Evolutionary conservation across 2,888 invertebrate genomes (phyloP).

Genomic region (Cerastoderma edule): DNA sequence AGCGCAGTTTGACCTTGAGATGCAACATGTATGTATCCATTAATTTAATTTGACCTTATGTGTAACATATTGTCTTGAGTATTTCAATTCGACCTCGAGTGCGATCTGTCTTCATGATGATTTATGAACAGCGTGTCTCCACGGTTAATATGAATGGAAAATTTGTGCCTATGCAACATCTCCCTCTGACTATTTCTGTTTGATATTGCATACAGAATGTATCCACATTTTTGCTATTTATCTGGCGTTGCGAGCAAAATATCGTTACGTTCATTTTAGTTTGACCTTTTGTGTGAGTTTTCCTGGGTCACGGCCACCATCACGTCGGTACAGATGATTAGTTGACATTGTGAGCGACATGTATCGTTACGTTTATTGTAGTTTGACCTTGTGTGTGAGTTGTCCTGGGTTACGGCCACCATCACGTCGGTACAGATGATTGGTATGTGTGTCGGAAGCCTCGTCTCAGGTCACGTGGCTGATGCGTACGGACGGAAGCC

Average conservation of each 20-base stretch:
- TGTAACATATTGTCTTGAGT: no score
- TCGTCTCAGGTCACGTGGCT: constrained; percentile 52
- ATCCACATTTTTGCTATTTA: no score
- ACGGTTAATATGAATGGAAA: no score
- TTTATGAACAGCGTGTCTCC: no score
- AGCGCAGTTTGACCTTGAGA: no score
- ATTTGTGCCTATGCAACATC: no score
- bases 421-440: constrained; percentile 61
- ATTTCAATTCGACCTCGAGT: no score
- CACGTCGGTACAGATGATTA: constrained; percentile 62
- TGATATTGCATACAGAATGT: no score
- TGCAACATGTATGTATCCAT: no score
- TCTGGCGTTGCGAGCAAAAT: neutral
- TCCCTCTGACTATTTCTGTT: no score
- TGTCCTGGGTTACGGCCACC: constrained; percentile 48
- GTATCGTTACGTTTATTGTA: constrained; percentile 13
- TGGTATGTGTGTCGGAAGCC: constrained; percentile 53
- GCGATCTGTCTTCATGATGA: no score
- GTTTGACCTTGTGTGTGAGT: constrained; percentile 59
- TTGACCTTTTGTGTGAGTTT: constrained; percentile 53
- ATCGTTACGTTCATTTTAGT: constrained; percentile 32
- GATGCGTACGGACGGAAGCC: constrained; percentile 62
- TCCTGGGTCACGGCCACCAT: constrained; percentile 54
- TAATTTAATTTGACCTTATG: no score
- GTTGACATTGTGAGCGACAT: neutral